Conservation (phyloP, 2,888 invertebrate genomes). For the Parnassius smintheus region DNA sequence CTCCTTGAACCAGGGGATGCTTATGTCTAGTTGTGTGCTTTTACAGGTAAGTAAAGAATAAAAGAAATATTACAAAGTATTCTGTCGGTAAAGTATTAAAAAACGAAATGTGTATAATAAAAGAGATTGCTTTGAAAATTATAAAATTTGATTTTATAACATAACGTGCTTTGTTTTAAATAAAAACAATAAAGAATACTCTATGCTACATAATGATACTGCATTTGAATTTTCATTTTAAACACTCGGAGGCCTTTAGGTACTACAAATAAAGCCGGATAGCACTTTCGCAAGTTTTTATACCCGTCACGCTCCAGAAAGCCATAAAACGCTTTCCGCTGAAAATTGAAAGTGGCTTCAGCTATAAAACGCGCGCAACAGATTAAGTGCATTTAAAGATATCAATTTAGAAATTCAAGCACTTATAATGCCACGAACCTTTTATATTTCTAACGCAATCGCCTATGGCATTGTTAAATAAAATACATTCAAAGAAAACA, state of each 20-base stretch:
- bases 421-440: conserved; percentile 33
- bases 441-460: conserved; percentile 12
- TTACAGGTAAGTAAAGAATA: too few relatives aligned
- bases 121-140: too few relatives aligned
- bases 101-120: too few relatives aligned
- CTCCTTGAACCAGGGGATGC: too few relatives aligned
- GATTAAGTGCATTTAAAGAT: conserved; percentile 53
- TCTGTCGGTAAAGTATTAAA: too few relatives aligned
- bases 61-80: too few relatives aligned
- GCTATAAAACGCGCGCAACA: conserved; percentile 67
- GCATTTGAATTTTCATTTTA: neutral
- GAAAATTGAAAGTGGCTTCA: conserved; percentile 77
- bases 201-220: too few relatives aligned
- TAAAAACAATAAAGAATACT: too few relatives aligned
- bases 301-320: conserved; percentile 66
- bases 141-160: too few relatives aligned
- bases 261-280: conserved; percentile 10
- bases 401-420: conserved; percentile 58
- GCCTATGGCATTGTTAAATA: neutral
- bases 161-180: too few relatives aligned
- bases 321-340: conserved; percentile 71
- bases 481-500: neutral
- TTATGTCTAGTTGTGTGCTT: too few relatives aligned
- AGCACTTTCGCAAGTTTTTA: conserved; percentile 34
- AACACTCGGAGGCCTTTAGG: conserved; percentile 2